phyloP scores from a whole-genome alignment of 2,888 invertebrate species.

The Nymphalis c-album region DNA sequence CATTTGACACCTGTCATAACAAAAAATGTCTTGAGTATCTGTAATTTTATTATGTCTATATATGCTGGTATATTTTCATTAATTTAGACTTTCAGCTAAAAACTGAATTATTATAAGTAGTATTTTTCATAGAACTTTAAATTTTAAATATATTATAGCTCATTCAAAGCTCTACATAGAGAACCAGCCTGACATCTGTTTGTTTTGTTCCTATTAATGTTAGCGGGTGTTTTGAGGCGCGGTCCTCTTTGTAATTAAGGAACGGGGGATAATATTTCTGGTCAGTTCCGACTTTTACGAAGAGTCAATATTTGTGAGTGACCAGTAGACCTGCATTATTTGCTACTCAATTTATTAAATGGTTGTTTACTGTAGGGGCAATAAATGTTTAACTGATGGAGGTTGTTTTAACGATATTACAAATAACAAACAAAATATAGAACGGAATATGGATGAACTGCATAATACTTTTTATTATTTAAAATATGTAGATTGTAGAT shows the following conservation, averaged over 20 bases:
- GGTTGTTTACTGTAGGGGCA: constrained; percentile 8
- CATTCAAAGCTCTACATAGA: background rate
- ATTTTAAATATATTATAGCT: constrained; percentile 1
- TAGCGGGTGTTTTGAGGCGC: constrained; percentile 32
- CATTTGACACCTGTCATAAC: too few species aligned
- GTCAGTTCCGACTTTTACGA: constrained; percentile 30
- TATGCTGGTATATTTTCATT: too few species aligned
- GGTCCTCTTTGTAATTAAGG: constrained; percentile 37
- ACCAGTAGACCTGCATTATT: constrained; percentile 27
- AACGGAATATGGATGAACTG: too few species aligned
- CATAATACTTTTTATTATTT: too few species aligned
- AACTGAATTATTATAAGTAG: too few species aligned
- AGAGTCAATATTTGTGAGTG: constrained; percentile 35
- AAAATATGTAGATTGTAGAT: too few species aligned
- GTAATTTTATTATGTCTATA: too few species aligned
- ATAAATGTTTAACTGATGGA: background rate
- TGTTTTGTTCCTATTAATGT: constrained; percentile 32
- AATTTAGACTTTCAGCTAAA: too few species aligned
- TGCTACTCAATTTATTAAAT: constrained; percentile 27
- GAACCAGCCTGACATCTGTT: constrained; percentile 17
- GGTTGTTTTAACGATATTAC: background rate
- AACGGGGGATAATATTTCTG: constrained; percentile 31
- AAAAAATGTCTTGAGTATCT: too few species aligned
- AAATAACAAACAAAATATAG: background rate
- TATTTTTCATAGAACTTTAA: too few species aligned